phyloP scores from a whole-genome alignment of 92 coral and sea anemone genomes.

The Zoanthus sansibaricus region DNA sequence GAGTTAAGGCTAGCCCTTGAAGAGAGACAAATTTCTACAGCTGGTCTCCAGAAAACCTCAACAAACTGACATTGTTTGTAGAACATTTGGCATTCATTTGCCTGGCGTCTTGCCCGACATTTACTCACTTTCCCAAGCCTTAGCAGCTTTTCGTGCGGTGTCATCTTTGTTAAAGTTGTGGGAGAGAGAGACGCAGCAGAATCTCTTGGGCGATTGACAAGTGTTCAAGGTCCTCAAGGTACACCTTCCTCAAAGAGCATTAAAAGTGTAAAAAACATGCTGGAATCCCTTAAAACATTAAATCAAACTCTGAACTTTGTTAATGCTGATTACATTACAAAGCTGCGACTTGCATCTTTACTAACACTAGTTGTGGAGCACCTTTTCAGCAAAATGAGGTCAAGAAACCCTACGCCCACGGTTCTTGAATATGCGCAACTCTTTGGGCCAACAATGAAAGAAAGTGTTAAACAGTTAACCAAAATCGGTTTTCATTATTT shows the following conservation, averaged over 20 bases:
- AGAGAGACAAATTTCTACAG: constrained; percentile 27
- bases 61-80: constrained; percentile 51
- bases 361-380: constrained; percentile 60
- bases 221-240: constrained; percentile 62
- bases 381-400: constrained; percentile 62
- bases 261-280: constrained; percentile 44
- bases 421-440: constrained; percentile 60
- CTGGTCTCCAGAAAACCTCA: constrained; percentile 26
- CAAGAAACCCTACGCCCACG: constrained; percentile 57
- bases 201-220: constrained; percentile 38
- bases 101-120: constrained; percentile 47
- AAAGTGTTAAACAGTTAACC: constrained; percentile 56
- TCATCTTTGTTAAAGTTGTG: constrained; percentile 30
- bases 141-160: constrained; percentile 47
- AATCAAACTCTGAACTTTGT: constrained; percentile 34
- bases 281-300: constrained; percentile 28
- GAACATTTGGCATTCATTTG: constrained; percentile 53
- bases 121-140: constrained; percentile 34
- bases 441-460: constrained; percentile 57
- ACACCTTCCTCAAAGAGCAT: constrained; percentile 51
- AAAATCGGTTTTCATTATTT: constrained; percentile 50
- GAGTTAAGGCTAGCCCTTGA: constrained; percentile 31
- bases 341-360: constrained; percentile 54
- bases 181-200: constrained; percentile 49
- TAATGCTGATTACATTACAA: constrained; percentile 28